Base-by-base conservation (phyloP, 2,888 invertebrate genomes). In the Caenorhabditis panamensis region DNA sequence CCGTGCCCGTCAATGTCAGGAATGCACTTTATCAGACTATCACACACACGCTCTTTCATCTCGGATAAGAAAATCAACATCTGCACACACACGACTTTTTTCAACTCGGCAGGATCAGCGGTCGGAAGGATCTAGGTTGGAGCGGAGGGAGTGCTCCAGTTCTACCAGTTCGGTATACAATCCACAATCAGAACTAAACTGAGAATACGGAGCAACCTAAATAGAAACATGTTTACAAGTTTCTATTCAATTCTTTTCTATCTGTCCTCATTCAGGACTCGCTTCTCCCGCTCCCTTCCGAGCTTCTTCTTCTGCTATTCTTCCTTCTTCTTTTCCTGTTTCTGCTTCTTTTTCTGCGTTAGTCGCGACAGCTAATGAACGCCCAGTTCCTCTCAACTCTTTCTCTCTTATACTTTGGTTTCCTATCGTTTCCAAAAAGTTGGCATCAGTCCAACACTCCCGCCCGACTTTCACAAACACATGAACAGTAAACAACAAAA, bases 201-300 rank as follows among this genome's bases (percentile, higher is more conserved):
- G 2, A 16, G 41, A 41, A 41, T 41, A 22, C 31, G 64, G 75
- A 75, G 53, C 75, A 66, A 75, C 66, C 75, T 75, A 75, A 75
- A 75, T 66, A 75, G 75, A 75, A 75, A 66, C 73, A 66, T 75
- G 73, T 66, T 75, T 75, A 75, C 66, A 75, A 61, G 66, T 66
- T 66, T 75, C 75, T 75, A 75, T 75, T 66, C 75, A 75, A 75
- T 75, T 75, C 75, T 67, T 61, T 44, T 75, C 66, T 75, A 75
- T 75, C 75, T 66, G 66, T 66, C 66, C 75, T 66, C 66, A 66
- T 66, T 75, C 66, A 66, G 61, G 59, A 66, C 75, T 24, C 44
- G 75, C 63, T 51, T 64, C 64, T 73, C 59, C 24, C 13, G 11
- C 61, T 26, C 54, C 51, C 54, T 51, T 64, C 66, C 20, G 1